phyloP scores from a whole-genome alignment of 2,888 invertebrate species.

The Trimorus sp. region DNA sequence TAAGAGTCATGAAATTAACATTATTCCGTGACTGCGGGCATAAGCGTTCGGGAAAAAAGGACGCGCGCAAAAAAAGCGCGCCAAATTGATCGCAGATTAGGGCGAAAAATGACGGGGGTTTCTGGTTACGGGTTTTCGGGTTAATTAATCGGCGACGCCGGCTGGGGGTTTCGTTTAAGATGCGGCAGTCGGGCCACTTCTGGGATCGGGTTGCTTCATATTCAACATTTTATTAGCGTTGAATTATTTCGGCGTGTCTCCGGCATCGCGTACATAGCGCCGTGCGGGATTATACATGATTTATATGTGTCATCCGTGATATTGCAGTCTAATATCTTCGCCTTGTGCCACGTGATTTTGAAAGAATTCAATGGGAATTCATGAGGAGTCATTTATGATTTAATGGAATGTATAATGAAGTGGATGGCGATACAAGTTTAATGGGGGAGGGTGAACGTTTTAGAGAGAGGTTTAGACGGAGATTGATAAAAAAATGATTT shows the following conservation, averaged over 20 bases:
- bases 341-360: constrained; percentile 16
- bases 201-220: constrained; percentile 23
- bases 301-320: constrained; percentile 42
- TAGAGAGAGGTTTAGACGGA: too few species aligned
- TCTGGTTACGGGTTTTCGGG: not conserved
- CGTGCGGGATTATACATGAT: constrained; percentile 48
- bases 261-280: constrained; percentile 12
- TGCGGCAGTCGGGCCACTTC: constrained; percentile 12
- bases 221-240: constrained; percentile 50
- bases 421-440: not conserved
- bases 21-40: constrained; percentile 47
- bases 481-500: too few species aligned
- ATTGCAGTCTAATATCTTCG: constrained; percentile 31
- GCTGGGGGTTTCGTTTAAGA: constrained; percentile 41
- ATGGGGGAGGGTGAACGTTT: too few species aligned
- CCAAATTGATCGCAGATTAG: not conserved
- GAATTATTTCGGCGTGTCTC: constrained; percentile 46
- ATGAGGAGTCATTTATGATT: constrained; percentile 6
- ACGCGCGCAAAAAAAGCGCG: not conserved
- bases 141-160: constrained; percentile 34
- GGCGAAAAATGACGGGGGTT: not conserved
- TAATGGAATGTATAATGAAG: constrained; percentile 3
- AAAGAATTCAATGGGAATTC: constrained; percentile 33
- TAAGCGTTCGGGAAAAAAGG: constrained; percentile 32
- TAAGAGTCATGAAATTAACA: constrained; percentile 67